Base-by-base conservation (phyloP, 2,797 vertebrate genomes). In the Cirrhinus molitorella region DNA sequence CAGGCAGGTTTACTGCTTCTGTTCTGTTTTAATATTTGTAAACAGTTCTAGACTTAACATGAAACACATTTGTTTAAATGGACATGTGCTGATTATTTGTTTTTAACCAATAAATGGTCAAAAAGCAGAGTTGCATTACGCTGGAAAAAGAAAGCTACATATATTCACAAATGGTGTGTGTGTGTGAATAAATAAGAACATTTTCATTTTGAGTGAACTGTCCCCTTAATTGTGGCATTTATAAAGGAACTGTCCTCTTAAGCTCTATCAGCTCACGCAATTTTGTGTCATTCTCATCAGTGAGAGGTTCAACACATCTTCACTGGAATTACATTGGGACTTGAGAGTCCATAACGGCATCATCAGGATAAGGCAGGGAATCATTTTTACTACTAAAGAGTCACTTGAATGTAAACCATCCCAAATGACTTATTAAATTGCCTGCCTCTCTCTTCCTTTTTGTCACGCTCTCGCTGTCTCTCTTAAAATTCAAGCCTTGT, bases 311-410 rank as follows among this genome's bases (percentile, higher is more conserved):
- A 80, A 63, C 25, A 70, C 25, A 66, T 80, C 66, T 57, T 70
- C 19, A 81, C 13, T 28, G 10, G 8, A 71, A 51, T 23, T 83
- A n/a, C 77, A 70, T 45, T 4, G 53, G 84, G 88, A 86, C 85
- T 81, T 66, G 67, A 79, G 79, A 65, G 74, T 72, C 91, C 92
- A 93, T 85, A 91, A 88, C 91, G 93, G 90, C 93, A 91, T 88
- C 93, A 88, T 75, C 87, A 80, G 83, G 85, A 72, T 63, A 85
- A 40, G 16, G 61, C 21, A 61, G 43, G 21, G 28, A 88, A 75
- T 49, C 45, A 61, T 85, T 83, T 75, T 78, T 47, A 73, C 70
- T 47, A 53, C 57, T 28, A 43, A 79, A 84, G 28, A 19, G 65
- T 63, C 72, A 78, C 57, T 61, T 43, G 80, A 85, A 83, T 84